phyloP scores from a whole-genome alignment of 2,888 invertebrate species.

The Orchesellides sinensis region DNA sequence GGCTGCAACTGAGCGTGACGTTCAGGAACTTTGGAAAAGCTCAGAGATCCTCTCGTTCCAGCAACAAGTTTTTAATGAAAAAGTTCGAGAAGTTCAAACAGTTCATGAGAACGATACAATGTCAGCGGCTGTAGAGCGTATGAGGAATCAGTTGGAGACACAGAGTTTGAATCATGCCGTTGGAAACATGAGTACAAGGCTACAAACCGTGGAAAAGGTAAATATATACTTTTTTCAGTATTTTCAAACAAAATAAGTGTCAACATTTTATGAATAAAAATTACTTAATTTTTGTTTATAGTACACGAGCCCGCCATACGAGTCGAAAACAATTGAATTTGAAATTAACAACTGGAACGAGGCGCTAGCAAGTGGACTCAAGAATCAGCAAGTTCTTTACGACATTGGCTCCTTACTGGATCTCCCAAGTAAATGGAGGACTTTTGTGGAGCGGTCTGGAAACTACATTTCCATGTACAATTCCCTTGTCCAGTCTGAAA shows the following conservation, averaged over 20 bases:
- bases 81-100: constrained; percentile 40
- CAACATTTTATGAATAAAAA: neutral
- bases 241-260: neutral
- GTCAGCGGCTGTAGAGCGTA: constrained; percentile 49
- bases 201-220: constrained; percentile 63
- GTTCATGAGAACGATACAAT: constrained; percentile 66
- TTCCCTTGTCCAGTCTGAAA: constrained; percentile 50
- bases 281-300: constrained; percentile 30
- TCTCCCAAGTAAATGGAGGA: constrained; percentile 61
- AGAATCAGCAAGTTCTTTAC: constrained; percentile 62
- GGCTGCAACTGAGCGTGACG: constrained; percentile 51
- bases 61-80: constrained; percentile 62
- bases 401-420: constrained; percentile 64
- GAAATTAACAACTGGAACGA: constrained; percentile 66
- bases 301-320: constrained; percentile 67
- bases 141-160: constrained; percentile 56
- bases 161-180: constrained; percentile 42
- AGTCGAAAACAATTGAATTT: constrained; percentile 65
- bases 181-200: constrained; percentile 55
- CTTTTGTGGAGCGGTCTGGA: constrained; percentile 65
- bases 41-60: constrained; percentile 68
- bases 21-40: constrained; percentile 69
- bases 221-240: neutral
- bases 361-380: constrained; percentile 51
- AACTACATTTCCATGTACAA: constrained; percentile 62